These are phyloP conservation scores for Diceros bicornis DNA, from an alignment of 2,797 vertebrate species.

Conservation along the genomic window DNA sequence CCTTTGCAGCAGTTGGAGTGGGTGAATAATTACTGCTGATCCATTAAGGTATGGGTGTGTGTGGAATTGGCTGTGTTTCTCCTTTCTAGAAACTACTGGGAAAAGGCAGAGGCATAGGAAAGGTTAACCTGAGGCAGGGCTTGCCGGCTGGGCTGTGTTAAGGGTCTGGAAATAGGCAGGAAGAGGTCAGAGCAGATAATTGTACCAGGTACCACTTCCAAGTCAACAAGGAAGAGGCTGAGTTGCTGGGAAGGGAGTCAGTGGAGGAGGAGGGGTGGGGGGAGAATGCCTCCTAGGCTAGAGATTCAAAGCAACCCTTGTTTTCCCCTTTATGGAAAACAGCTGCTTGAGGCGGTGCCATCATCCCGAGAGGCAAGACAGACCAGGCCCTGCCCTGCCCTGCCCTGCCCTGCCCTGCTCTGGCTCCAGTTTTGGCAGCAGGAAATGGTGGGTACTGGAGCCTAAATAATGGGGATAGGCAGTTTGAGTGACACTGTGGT, in stretches of 20 bases:
- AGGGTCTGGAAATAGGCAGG: conserved; percentile 40
- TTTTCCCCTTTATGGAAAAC: conserved; percentile 70
- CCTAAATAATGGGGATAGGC: conserved; percentile 35
- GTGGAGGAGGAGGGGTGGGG: background rate
- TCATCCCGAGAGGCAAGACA: conserved; percentile 31
- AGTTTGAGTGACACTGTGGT: conserved; percentile 21
- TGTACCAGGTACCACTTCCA: conserved; percentile 59
- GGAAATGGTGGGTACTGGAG: conserved; percentile 52
- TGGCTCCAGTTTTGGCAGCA: background rate
- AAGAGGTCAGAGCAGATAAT: conserved; percentile 53
- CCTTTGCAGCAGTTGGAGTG: conserved; percentile 55
- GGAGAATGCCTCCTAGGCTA: conserved; percentile 17
- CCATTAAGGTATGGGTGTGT: conserved; percentile 28
- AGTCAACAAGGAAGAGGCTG: conserved; percentile 39
- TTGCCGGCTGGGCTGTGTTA: background rate
- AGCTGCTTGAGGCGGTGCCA: conserved; percentile 54
- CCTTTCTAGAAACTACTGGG: conserved; percentile 64
- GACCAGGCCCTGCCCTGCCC: background rate
- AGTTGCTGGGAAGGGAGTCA: conserved; percentile 63
- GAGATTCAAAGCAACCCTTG: conserved; percentile 69
- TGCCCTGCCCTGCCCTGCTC: background rate
- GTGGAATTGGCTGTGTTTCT: conserved; percentile 4
- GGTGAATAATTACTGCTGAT: conserved; percentile 63
- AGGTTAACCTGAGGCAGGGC: conserved; percentile 10
- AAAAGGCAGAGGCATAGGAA: conserved; percentile 34